These are phyloP conservation scores for Porites cylindrica DNA, from an alignment of 92 coral and sea anemone species.

Conservation along the genomic window DNA sequence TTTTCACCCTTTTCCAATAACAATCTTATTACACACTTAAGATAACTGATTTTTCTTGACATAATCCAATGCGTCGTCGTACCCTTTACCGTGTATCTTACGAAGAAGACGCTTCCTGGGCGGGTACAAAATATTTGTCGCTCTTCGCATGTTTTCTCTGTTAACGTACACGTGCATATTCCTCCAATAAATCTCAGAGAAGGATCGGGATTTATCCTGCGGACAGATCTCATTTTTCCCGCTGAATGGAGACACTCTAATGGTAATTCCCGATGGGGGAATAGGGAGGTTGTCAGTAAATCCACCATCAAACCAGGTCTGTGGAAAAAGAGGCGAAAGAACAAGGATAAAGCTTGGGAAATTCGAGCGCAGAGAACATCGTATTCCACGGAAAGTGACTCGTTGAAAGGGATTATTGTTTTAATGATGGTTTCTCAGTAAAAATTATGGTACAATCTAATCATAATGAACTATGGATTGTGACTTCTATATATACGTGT, in stretches of 20 bases:
- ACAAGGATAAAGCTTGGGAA: too few species aligned
- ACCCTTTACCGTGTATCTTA: conserved; percentile 65
- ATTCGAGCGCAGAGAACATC: too few species aligned
- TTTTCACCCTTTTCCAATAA: not conserved
- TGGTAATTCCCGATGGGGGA: conserved; percentile 79
- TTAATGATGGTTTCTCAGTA: too few species aligned
- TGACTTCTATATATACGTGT: too few species aligned
- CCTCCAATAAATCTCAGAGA: conserved; percentile 74
- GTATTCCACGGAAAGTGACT: too few species aligned
- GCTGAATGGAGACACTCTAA: conserved; percentile 94
- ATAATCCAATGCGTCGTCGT: conserved; percentile 71
- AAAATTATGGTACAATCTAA: too few species aligned
- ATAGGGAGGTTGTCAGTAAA: conserved; percentile 92
- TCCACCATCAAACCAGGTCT: conserved; percentile 98
- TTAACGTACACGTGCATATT: conserved; percentile 87
- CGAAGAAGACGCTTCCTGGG: conserved; percentile 57
- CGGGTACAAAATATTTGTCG: conserved; percentile 83
- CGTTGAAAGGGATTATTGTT: too few species aligned
- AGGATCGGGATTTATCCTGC: conserved; percentile 70
- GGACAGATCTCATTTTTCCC: conserved; percentile 96
- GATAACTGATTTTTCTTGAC: conserved; percentile 19
- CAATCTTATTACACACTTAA: not conserved
- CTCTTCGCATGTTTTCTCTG: conserved; percentile 80
- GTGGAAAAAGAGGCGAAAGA: not conserved
- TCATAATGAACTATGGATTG: too few species aligned